Evolutionary conservation across 2,797 vertebrate species (phyloP).

Genomic region (Ispidina lecontei): DNA sequence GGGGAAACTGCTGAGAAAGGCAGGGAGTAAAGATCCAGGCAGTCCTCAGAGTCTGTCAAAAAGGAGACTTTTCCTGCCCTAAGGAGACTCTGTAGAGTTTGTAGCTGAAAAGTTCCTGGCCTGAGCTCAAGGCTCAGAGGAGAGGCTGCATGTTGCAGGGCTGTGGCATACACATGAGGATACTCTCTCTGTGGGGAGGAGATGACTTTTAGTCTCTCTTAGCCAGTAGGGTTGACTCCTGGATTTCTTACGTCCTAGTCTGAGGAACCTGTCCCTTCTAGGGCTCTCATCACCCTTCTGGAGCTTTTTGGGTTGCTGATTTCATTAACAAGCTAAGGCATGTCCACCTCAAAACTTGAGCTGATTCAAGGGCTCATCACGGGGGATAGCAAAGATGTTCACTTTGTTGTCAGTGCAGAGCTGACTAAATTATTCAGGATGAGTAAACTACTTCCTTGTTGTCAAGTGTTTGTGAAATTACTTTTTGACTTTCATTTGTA

Average conservation of each 20-base stretch:
- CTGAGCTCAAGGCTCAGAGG: not conserved
- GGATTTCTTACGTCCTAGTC: not conserved
- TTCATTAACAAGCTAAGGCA: not conserved
- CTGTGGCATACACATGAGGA: not conserved
- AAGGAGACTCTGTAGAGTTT: not conserved
- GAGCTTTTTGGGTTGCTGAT: not conserved
- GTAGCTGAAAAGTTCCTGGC: not conserved
- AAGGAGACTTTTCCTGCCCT: not conserved
- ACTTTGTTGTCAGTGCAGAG: not conserved
- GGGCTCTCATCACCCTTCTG: not conserved
- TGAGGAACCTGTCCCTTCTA: not conserved
- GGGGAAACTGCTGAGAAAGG: not conserved
- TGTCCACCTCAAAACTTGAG: not conserved
- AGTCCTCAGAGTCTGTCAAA: not conserved
- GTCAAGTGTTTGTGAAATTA: not conserved
- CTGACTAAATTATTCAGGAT: not conserved
- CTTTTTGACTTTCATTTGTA: constrained; percentile 4
- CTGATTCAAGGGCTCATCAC: not conserved
- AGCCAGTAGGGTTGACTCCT: not conserved
- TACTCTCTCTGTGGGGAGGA: not conserved
- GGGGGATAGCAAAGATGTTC: not conserved
- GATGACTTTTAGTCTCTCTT: not conserved
- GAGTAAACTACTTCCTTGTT: not conserved
- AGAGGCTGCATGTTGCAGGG: not conserved
- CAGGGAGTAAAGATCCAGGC: not conserved